phyloP scores from a whole-genome alignment of 2,797 vertebrate species.

The Rhadinocentrus ornatus region DNA sequence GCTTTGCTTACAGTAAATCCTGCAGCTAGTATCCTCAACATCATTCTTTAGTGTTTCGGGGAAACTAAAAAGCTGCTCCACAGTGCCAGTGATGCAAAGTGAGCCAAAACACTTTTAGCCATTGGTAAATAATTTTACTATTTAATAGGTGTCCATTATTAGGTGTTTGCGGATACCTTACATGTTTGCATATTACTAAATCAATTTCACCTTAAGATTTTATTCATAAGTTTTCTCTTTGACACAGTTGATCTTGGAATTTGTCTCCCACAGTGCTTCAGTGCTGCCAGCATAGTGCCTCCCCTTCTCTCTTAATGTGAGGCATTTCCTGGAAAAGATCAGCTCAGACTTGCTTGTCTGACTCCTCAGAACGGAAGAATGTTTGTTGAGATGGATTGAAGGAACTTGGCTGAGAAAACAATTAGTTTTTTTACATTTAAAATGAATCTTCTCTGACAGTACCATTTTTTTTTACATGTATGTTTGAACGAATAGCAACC shows the following conservation, averaged over 20 bases:
- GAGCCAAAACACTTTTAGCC: not conserved
- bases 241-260: constrained; percentile 10
- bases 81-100: not conserved
- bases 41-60: not conserved
- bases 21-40: not conserved
- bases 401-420: not conserved
- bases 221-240: not conserved
- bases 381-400: not conserved
- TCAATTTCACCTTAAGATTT: not conserved
- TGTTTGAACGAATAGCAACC: not conserved
- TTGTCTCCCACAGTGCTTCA: constrained; percentile 9
- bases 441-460: not conserved
- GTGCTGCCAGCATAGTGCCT: not conserved
- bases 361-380: constrained; percentile 19
- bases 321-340: constrained; percentile 45
- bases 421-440: not conserved
- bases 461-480: too few relatives aligned
- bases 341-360: constrained; percentile 20
- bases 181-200: not conserved
- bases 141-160: not conserved
- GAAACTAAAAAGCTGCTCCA: not conserved
- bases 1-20: not conserved
- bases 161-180: not conserved
- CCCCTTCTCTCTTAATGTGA: not conserved
- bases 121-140: not conserved